Base-by-base conservation (phyloP, 1,140 invertebrate genomes). In the Aphaenogaster floridana region DNA sequence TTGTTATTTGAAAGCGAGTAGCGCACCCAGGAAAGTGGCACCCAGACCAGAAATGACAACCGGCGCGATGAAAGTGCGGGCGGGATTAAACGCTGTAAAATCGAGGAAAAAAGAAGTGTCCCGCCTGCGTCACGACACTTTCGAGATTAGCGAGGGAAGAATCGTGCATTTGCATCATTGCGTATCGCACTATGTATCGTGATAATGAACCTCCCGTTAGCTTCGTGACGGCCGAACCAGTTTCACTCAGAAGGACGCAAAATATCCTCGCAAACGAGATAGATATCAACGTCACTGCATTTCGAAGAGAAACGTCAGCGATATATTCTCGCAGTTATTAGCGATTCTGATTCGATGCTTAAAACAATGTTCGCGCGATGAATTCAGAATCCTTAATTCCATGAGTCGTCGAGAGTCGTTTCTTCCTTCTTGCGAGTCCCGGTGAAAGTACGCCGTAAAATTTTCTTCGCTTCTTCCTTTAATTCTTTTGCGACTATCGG, bases 1-100 rank as follows among this genome's bases (percentile, higher is more conserved):
- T 13, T 15, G 42, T 11, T 66, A 21, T 79, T 66, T 36, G 61
- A 68, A 79, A 77, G 54, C 74, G 28, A 79, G 42, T 66, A 36
- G 34, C 42, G 42, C 15, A 34, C 21, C 15, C 9, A 28, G 42
- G 34, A 79, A 66, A 79, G 59, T 79, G 17, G n/a, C 21, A 48
- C 2, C 34, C 28, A 17, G 42, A 28, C 15, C 57, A 66, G 17
- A 39, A 66, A 36, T 66, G 42, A 50, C 17, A 15, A 77, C 15
- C 11, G 15, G 57, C 15, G 17, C 28, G 45, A 79, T 79, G 59
- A 79, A 79, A 79, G 59, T 79, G 28, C 59, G 28, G 42, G 17
- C 39, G 28, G 6, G 28, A 78, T 45, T 54, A 28, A 77, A 42
- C 4, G 28, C 11, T 39, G 13, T 79, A 50, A 68, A 68, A 50